Base-by-base conservation (phyloP, 2,888 invertebrate genomes). In the Drosophila ustulata region DNA sequence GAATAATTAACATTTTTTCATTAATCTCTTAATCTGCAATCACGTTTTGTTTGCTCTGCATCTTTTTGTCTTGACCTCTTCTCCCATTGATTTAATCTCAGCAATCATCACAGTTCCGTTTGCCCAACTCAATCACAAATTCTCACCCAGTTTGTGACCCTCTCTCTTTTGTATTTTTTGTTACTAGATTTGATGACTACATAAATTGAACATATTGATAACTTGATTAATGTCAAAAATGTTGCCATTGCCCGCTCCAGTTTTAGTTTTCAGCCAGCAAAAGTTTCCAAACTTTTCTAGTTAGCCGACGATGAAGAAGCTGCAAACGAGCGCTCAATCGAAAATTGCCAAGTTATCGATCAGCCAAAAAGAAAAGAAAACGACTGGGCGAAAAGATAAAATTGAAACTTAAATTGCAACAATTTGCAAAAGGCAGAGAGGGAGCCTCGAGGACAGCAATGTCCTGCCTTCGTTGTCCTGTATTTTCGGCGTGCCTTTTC, bases 261-360 rank as follows among this genome's bases (percentile, higher is more conserved):
- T 53, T 30, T 49, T 18, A 18, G 18, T 18, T 18, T 18, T 18
- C 18, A 18, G 1, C 18, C 18, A 18, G 18, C 46, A 23, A 49
- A 57, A 58, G 46, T 76, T 56, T 58, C n/a, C 49, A 67, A 61
- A 78, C 23, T 78, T 78, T 78, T 78, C 83, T 67, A 87, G 83
- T 84, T 87, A 84, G 72, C 78, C 75, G 57, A 59, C 61, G 63
- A 66, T 65, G 63, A 28, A 53, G 26, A 18, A 9, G 37, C 37
- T 37, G 37, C 63, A 69, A 57, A 50, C 50, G 53, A 41, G 32
- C 47, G 46, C 52, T 61, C 65, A 66, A 58, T 67, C 71, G 6
- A 75, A 81, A 79, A 78, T 80, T 70, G 66, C 66, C 78, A 82
- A 84, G 75, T 78, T 84, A 87, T 87, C 75, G 83, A 84, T 47